Base-by-base conservation (phyloP, 2,888 invertebrate genomes). In the Ctenicera cuprea region DNA sequence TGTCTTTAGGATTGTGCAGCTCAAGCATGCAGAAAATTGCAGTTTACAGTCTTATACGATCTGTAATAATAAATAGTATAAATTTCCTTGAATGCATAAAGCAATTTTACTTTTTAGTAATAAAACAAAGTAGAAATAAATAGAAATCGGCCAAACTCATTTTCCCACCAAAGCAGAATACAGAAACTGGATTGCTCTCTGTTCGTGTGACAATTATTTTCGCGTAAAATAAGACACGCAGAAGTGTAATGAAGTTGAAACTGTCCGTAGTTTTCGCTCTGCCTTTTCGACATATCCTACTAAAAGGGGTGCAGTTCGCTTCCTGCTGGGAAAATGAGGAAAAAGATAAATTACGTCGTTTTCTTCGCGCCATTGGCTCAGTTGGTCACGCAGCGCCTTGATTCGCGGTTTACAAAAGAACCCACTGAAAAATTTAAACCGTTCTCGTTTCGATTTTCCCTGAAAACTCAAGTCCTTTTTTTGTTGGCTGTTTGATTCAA, bases 231-330 rank as follows among this genome's bases (percentile, higher is more conserved):
- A 48, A 64, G 62, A 59, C 65, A 57, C 71, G 65, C 41, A 69
- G 62, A 48, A 64, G 38, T 50, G 65, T 70, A 70, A 74, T 61
- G 65, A 74, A 64, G 69, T 74, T 59, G 69, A 74, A 61, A 74
- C 64, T 50, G 69, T 69, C 68, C 45, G 41, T 63, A 72, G 50
- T 62, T 72, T 62, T 54, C 48, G 63, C 20, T 50, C 62, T 37
- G 37, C 50, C 43, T 43, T 62, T 68, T 63, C 62, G 63, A 54
- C 67, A 54, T 50, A 71, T 65, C 48, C 52, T 30, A 45, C 62
- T 67, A 45, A 52, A 72, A 61, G 65, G 67, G 62, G 63, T 63
- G 33, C 67, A 57, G 45, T 62, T 69, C 63, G 37, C 45, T 73
- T 67, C 68, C 73, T 22, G 37, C 30, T 22, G 41, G 12, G 50